These are phyloP conservation scores for Acanthiza pusilla DNA, from an alignment of 2,797 vertebrate genomes.

Conservation along the genomic window DNA sequence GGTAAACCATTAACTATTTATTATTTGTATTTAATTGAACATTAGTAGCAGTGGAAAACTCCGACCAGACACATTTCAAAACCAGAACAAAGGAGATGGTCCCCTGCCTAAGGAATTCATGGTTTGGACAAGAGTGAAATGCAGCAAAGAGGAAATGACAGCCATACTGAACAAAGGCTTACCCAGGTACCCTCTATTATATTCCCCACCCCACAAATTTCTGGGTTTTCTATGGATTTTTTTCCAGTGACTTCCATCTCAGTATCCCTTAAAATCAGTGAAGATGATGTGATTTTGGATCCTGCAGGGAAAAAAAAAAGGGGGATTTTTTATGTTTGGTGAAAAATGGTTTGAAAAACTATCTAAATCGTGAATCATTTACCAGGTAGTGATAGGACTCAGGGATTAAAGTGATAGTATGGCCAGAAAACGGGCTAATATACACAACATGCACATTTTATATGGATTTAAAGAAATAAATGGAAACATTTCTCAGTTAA, in stretches of 20 bases:
- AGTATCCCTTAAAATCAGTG: not conserved
- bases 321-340: not conserved
- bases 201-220: not conserved
- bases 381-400: not conserved
- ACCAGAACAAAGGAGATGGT: slow-evolving; percentile 34
- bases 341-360: not conserved
- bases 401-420: not conserved
- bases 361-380: not conserved
- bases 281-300: not conserved
- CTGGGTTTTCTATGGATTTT: not conserved
- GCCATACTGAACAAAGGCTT: slow-evolving; percentile 19
- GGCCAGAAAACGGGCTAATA: not conserved
- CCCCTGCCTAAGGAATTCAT: not conserved
- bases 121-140: not conserved
- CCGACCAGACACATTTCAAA: slow-evolving; percentile 4
- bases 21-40: slow-evolving; percentile 49
- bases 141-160: slow-evolving; percentile 20
- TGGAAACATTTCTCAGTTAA: not conserved
- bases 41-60: not conserved
- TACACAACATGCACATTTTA: not conserved
- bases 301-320: not conserved
- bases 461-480: not conserved
- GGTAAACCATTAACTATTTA: slow-evolving; percentile 54
- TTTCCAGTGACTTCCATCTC: not conserved
- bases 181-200: not conserved